phyloP scores from a whole-genome alignment of 1,140 invertebrate species.

The Heliconius himera region DNA sequence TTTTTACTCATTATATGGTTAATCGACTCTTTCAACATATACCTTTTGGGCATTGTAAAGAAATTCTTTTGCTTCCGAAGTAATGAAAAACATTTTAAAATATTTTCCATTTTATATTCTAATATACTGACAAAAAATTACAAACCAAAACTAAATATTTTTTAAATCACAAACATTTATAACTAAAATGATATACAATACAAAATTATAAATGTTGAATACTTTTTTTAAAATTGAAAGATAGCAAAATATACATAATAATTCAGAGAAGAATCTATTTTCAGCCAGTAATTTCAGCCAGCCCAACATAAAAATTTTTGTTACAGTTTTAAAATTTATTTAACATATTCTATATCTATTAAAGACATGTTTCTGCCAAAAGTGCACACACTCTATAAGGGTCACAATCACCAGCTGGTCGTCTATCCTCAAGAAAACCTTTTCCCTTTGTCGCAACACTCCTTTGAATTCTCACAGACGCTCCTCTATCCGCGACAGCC shows the following conservation, averaged over 20 bases:
- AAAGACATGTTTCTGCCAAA: conserved; percentile 80
- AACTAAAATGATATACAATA: background rate
- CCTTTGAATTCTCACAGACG: conserved; percentile 90
- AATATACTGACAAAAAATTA: conserved; percentile 5
- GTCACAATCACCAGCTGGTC: conserved; percentile 96
- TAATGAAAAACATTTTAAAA: conserved; percentile 43
- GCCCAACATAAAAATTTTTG: background rate
- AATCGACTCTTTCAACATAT: conserved; percentile 61
- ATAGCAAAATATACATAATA: conserved; percentile 16
- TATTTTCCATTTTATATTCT: conserved; percentile 41
- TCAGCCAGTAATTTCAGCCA: conserved; percentile 34
- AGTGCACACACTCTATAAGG: conserved; percentile 91
- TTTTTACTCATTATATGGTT: conserved; percentile 73
- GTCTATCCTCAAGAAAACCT: conserved; percentile 96
- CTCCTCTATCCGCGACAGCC: conserved; percentile 89
- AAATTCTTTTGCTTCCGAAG: conserved; percentile 39
- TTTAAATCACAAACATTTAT: background rate
- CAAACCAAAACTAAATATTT: background rate
- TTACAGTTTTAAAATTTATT: background rate
- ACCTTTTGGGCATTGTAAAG: conserved; percentile 47
- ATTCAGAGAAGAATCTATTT: conserved; percentile 3
- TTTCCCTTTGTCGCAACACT: conserved; percentile 90
- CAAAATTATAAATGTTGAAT: conserved; percentile 14
- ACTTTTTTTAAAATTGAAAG: conserved; percentile 37
- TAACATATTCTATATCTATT: background rate